These are phyloP conservation scores for Tringa solitaria DNA, from an alignment of 2,113 vertebrate genomes.

Conservation along the genomic window DNA sequence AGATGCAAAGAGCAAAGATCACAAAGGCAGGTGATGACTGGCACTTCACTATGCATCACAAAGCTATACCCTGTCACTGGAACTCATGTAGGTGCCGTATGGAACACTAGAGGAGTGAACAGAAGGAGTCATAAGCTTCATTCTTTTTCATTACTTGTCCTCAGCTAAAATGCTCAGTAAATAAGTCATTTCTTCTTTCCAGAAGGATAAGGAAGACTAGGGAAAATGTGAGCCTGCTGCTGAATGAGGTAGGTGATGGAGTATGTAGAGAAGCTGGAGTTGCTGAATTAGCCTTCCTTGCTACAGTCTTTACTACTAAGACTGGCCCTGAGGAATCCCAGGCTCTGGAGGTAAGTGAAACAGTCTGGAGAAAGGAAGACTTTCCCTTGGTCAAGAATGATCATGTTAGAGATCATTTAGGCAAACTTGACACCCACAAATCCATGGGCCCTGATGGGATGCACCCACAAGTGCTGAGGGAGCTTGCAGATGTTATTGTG, in stretches of 20 bases:
- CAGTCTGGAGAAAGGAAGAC: background rate
- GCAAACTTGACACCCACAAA: background rate
- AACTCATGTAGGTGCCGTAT: background rate
- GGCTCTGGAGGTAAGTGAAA: background rate
- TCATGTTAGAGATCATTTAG: background rate
- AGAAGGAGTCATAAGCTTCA: background rate
- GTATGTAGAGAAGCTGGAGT: background rate
- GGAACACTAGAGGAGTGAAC: background rate
- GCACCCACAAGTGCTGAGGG: background rate
- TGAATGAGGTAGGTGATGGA: background rate
- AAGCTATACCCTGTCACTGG: background rate
- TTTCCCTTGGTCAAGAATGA: background rate
- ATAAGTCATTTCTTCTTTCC: background rate
- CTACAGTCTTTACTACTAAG: background rate
- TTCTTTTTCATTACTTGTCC: background rate
- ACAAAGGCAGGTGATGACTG: background rate
- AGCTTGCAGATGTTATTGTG: background rate
- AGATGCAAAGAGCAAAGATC: background rate
- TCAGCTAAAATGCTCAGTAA: background rate
- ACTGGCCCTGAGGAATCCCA: background rate
- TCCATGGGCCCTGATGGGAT: background rate
- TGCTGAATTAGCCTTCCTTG: background rate
- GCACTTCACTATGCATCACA: background rate
- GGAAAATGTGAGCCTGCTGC: background rate
- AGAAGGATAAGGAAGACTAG: background rate